These are phyloP conservation scores for Drosophila parabipectinata DNA, from an alignment of 1,140 invertebrate genomes.

Conservation along the genomic window DNA sequence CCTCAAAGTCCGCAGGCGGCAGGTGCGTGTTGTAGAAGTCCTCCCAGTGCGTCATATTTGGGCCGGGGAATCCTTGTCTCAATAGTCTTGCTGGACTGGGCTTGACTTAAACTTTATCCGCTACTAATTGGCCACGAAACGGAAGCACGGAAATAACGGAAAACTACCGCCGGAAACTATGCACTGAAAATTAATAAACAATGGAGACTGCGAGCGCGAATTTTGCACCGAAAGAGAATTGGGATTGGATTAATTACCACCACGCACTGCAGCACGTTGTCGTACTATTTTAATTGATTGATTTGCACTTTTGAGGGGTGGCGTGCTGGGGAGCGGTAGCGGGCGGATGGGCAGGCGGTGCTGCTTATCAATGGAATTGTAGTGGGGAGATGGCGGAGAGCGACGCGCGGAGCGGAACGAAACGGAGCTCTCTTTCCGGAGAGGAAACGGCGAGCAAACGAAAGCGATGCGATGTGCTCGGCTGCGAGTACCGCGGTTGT, in stretches of 20 bases:
- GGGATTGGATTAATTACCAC: conserved; percentile 33
- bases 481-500: conserved; percentile 47
- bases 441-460: conserved; percentile 19
- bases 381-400: neutral
- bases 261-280: conserved; percentile 8
- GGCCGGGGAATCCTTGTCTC: conserved; percentile 16
- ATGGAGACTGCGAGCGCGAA: neutral
- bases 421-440: conserved; percentile 37
- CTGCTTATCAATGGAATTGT: conserved; percentile 73
- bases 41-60: conserved; percentile 87
- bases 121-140: conserved; percentile 46
- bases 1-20: conserved; percentile 89
- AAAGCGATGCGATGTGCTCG: conserved; percentile 33
- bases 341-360: conserved; percentile 22
- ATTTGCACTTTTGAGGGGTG: conserved; percentile 36
- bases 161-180: conserved; percentile 48
- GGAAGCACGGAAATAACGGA: conserved; percentile 36
- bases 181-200: conserved; percentile 49
- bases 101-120: conserved; percentile 8
- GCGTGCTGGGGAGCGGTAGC: neutral
- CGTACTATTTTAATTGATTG: conserved; percentile 51
- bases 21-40: conserved; percentile 91
- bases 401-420: conserved; percentile 19
- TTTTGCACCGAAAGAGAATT: conserved; percentile 3
- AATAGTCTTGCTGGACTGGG: neutral